Percentiles rank a stretch among this genome's conserved stretches.
Evolutionary conservation across 2,113 vertebrate genomes (phyloP).

Genomic region (Tonatia bakeri): DNA sequence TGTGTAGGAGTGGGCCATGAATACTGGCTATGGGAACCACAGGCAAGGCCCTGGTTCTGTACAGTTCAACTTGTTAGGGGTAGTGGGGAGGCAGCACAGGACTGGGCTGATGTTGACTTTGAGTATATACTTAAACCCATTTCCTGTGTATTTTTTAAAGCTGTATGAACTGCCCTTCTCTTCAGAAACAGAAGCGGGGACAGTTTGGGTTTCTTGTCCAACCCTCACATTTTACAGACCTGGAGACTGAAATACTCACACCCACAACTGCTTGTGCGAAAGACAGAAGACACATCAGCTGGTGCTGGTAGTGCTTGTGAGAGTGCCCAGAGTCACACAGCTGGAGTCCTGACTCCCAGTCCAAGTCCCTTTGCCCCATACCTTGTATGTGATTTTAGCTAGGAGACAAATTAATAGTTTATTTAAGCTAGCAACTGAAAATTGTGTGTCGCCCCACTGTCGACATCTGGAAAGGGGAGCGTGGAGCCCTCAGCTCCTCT

Average conservation of each 20-base stretch:
- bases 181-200: background rate
- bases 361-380: background rate
- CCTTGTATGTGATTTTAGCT: background rate
- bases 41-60: background rate
- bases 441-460: background rate
- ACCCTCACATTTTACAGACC: background rate
- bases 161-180: background rate
- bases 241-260: background rate
- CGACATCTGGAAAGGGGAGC: background rate
- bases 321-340: background rate
- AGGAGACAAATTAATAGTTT: background rate
- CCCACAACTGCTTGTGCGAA: fast-evolving
- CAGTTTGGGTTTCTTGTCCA: background rate
- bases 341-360: background rate
- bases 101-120: fast-evolving
- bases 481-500: background rate
- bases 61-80: background rate
- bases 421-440: background rate
- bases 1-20: fast-evolving
- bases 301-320: background rate
- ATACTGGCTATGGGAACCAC: background rate
- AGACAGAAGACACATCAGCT: background rate
- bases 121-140: background rate
- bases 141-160: background rate
- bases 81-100: background rate